Evolutionary conservation across 2,888 invertebrate species (phyloP), one percentile per base, ranked within the genome.

Genomic region (Asteroscopus sphinx): DNA sequence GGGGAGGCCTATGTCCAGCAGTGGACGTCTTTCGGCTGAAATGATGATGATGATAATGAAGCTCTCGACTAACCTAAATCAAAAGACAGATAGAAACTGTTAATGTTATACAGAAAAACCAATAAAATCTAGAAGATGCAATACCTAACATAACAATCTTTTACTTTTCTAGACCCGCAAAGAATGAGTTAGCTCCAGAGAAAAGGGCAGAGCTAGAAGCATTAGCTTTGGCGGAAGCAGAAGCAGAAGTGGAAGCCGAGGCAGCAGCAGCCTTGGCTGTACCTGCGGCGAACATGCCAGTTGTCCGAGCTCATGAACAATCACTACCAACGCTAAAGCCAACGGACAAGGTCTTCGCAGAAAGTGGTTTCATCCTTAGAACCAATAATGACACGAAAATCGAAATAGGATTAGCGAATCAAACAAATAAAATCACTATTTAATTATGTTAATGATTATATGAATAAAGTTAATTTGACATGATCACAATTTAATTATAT

Each of bases 361-460:
- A 77, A 5, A 83, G 86, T 28, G 90, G 89, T 0, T 88, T 88
- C 51, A 82, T 90, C n/a, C 69, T 89, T 3, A 72, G 86, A 46
- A 60, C 82, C 3, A 58, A 53, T 0, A 83, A 84, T 42, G 81
- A 82, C 1, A 66, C 80, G 30, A 61, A 56, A 7, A 6, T 25
- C 30, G 45, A 1, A 4, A 1, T 16, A 17, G 36, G 44, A 26
- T 65, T 53, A 26, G 36, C 15, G 36, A 76, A 66, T 28, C 53
- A 35, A 47, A 74, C 71, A 42, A 72, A 68, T 4, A 30, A 33
- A 36, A 28, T 21, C 17, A 37, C 28, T 28, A 25, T n/a, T 44
- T 57, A 54, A 57, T 46, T 51, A 47, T 44, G 32, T 42, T 61
- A 46, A 37, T 40, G n/a, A 12, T 45, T 17, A 47, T 51, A n/a